Conservation (phyloP, 2,888 invertebrate species). For the Euplagia quadripunctaria region DNA sequence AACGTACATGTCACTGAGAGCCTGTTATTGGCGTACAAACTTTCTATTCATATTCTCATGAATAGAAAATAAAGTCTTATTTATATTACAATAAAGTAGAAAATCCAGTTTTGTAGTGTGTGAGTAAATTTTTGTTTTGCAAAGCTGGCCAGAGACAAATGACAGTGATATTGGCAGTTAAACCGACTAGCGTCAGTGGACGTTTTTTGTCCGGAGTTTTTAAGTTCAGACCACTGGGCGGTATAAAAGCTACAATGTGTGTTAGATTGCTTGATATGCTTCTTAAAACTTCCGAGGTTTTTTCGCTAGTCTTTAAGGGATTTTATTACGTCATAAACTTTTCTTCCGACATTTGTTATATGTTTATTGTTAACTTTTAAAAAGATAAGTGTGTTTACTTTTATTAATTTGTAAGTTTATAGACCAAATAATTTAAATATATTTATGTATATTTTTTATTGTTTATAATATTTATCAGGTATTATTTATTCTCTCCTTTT, state of each 20-base stretch:
- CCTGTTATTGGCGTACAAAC: conserved; percentile 65
- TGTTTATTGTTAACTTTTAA: not conserved
- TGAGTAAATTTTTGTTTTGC: conserved; percentile 55
- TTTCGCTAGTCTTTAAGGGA: not conserved
- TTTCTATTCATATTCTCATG: conserved; percentile 30
- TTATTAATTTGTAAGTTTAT: too few relatives aligned
- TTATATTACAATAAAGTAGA: conserved; percentile 36
- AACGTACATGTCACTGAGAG: conserved; percentile 70
- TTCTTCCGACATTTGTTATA: not conserved
- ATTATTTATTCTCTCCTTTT: too few relatives aligned
- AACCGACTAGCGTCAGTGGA: conserved; percentile 60
- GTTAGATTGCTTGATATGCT: conserved; percentile 43
- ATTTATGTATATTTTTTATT: too few relatives aligned
- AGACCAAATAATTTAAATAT: too few relatives aligned
- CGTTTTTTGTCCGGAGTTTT: conserved; percentile 65
- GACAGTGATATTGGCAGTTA: conserved; percentile 78
- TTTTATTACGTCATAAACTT: not conserved
- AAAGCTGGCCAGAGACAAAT: conserved; percentile 73
- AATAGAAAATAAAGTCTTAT: conserved; percentile 41
- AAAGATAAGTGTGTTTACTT: too few relatives aligned
- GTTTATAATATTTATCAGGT: too few relatives aligned
- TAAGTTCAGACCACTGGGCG: conserved; percentile 59
- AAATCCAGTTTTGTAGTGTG: conserved; percentile 39
- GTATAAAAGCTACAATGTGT: conserved; percentile 47
- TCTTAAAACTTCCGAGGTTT: conserved; percentile 18